These are phyloP conservation scores for Clostera curtula DNA, from an alignment of 2,888 invertebrate species.

Conservation along the genomic window DNA sequence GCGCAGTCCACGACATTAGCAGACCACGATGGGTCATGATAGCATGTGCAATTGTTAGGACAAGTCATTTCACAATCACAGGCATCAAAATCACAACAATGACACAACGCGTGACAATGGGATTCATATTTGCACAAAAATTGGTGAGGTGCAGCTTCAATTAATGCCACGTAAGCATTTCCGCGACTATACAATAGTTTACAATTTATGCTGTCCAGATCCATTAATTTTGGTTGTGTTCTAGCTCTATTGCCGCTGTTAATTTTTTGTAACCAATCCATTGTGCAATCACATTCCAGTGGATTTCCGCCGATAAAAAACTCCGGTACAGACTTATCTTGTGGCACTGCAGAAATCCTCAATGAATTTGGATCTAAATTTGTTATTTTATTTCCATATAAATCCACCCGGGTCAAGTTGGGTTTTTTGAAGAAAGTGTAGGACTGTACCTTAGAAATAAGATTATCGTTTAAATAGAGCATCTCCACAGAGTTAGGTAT, in stretches of 20 bases:
- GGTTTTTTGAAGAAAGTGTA: slow-evolving; percentile 92
- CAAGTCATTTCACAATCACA: slow-evolving; percentile 96
- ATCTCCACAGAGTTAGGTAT: slow-evolving; percentile 89
- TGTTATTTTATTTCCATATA: slow-evolving; percentile 87
- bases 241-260: slow-evolving; percentile 83
- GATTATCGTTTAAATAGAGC: slow-evolving; percentile 86
- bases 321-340: slow-evolving; percentile 83
- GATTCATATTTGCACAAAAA: slow-evolving; percentile 89
- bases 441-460: slow-evolving; percentile 87
- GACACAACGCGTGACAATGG: slow-evolving; percentile 90
- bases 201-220: slow-evolving; percentile 88
- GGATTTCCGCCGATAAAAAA: slow-evolving; percentile 91
- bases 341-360: slow-evolving; percentile 83
- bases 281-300: slow-evolving; percentile 90
- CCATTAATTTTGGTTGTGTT: slow-evolving; percentile 87
- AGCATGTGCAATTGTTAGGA: slow-evolving; percentile 90
- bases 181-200: slow-evolving; percentile 86
- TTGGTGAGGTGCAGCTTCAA: slow-evolving; percentile 86
- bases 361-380: slow-evolving; percentile 84
- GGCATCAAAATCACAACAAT: slow-evolving; percentile 93
- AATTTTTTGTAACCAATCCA: slow-evolving; percentile 92
- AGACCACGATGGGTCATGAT: slow-evolving; percentile 90
- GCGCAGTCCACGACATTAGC: slow-evolving; percentile 91
- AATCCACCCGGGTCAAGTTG: slow-evolving; percentile 86
- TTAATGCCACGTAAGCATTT: slow-evolving; percentile 81